Conservation (phyloP, 2,797 vertebrate genomes). For the Columba guinea region DNA sequence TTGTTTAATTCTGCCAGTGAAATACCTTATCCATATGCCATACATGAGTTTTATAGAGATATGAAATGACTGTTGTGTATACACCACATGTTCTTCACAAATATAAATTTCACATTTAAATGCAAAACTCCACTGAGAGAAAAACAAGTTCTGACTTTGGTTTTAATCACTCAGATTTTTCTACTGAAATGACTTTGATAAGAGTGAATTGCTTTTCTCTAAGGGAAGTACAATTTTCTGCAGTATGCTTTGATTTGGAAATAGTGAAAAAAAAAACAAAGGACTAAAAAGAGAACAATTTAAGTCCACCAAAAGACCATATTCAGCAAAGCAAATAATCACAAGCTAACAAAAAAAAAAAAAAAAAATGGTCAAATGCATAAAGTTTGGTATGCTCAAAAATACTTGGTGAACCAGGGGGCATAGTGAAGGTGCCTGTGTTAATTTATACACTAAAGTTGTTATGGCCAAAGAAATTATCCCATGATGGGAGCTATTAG, state of each 20-base stretch:
- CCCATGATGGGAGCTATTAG: background rate
- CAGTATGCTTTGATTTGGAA: background rate
- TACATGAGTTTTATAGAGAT: background rate
- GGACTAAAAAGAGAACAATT: background rate
- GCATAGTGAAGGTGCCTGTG: background rate
- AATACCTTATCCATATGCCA: background rate
- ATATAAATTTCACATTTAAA: background rate
- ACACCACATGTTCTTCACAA: background rate
- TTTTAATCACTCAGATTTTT: conserved; percentile 23
- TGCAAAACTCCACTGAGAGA: background rate
- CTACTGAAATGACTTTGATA: background rate
- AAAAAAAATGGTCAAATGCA: background rate
- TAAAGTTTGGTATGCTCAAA: background rate
- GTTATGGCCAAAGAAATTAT: background rate
- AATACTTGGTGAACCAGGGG: background rate
- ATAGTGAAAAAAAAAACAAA: background rate
- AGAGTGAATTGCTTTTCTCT: background rate
- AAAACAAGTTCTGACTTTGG: background rate
- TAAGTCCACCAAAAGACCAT: background rate
- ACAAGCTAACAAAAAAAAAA: background rate
- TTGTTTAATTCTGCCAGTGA: background rate
- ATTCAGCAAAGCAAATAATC: background rate
- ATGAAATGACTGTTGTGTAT: background rate
- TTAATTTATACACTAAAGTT: background rate
- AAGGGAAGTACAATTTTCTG: background rate